phyloP scores from a whole-genome alignment of 2,888 invertebrate genomes.

The Strigamia maritima region DNA sequence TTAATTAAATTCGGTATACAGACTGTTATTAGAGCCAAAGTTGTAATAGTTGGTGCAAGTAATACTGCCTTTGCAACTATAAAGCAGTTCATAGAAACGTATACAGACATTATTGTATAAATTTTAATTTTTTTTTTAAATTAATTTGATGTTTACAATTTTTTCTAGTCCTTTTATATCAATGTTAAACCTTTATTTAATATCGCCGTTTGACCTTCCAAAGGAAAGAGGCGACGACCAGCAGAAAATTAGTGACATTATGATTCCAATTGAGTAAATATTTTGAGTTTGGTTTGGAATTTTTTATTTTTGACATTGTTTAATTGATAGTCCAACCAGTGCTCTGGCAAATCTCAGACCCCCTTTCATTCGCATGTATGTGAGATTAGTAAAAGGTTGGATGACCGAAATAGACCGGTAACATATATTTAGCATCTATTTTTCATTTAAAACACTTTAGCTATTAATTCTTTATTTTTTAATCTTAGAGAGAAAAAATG shows the following conservation, averaged over 20 bases:
- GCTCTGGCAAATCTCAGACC: background rate
- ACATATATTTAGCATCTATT: background rate
- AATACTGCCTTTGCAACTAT: conserved; percentile 24
- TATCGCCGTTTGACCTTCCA: conserved; percentile 23
- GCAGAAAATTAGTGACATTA: background rate
- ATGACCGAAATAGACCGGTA: conserved; percentile 35
- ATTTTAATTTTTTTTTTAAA: background rate
- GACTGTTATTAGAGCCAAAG: conserved; percentile 27
- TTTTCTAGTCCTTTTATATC: background rate
- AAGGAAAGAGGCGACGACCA: background rate
- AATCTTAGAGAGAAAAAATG: conserved; percentile 6
- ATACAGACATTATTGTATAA: background rate
- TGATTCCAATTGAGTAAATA: background rate
- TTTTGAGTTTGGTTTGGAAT: background rate
- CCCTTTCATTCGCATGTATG: background rate
- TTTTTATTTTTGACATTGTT: background rate
- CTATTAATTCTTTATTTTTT: background rate
- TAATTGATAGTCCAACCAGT: background rate
- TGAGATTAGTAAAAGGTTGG: background rate
- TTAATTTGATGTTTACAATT: background rate
- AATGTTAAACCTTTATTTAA: conserved; percentile 4
- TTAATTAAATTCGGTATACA: background rate
- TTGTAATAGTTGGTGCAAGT: conserved; percentile 36
- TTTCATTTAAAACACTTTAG: too few species aligned
- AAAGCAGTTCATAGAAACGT: conserved; percentile 28